Evolutionary conservation across 2,797 vertebrate species (phyloP).

Genomic region (Amblyraja radiata): DNA sequence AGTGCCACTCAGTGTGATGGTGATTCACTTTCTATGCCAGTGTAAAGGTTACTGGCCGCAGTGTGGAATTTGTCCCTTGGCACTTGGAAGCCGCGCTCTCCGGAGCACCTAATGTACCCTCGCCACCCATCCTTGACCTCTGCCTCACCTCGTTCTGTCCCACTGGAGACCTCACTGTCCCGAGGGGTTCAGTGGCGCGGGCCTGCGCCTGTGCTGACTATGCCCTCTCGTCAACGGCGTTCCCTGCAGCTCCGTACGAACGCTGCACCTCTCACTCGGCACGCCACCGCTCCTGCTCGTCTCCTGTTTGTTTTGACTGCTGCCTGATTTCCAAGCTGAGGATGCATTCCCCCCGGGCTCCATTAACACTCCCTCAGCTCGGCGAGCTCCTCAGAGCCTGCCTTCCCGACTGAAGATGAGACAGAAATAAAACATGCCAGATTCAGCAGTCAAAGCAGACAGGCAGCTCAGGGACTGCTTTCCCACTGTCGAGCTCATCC

Average conservation of each 20-base stretch:
- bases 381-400: background rate
- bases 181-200: background rate
- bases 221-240: background rate
- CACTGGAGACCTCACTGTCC: background rate
- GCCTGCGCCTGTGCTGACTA: background rate
- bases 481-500: background rate
- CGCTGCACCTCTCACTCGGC: background rate
- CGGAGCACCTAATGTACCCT: background rate
- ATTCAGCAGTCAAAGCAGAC: constrained; percentile 11
- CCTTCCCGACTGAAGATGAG: background rate
- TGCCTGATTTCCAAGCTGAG: constrained; percentile 7
- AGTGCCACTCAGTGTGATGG: background rate
- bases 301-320: constrained; percentile 22
- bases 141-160: background rate
- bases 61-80: background rate
- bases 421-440: background rate
- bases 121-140: background rate
- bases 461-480: constrained; percentile 10
- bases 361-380: constrained; percentile 17
- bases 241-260: background rate
- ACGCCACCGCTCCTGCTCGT: background rate
- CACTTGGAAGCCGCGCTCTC: background rate
- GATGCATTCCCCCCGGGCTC: background rate
- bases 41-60: background rate
- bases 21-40: background rate